Percentiles rank a stretch among this genome's conserved stretches.
Evolutionary conservation across 2,113 vertebrate species (phyloP).

Genomic region (Chaenocephalus aceratus): DNA sequence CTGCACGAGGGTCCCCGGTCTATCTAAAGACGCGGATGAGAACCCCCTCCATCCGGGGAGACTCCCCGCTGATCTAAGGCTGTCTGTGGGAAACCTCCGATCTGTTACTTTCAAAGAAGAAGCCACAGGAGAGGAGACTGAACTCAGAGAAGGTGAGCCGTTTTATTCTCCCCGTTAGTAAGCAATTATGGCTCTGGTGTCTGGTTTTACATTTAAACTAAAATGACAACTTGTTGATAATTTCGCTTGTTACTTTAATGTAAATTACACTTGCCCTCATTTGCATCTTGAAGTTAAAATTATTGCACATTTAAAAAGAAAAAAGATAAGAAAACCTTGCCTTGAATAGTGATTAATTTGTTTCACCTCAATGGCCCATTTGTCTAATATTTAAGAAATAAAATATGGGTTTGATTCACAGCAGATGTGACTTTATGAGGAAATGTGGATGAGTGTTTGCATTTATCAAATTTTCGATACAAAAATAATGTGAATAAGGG

Average conservation of each 20-base stretch:
- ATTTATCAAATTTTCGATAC: no score
- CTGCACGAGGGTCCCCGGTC: neutral
- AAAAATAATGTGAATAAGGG: no score
- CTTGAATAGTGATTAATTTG: neutral
- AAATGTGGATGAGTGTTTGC: neutral
- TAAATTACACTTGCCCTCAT: neutral
- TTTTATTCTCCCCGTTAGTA: neutral
- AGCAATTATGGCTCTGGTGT: no score
- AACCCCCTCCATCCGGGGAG: conserved; percentile 5
- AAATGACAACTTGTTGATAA: neutral
- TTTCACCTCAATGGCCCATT: neutral
- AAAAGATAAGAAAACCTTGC: neutral
- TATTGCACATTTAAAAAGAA: no score
- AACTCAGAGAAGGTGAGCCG: conserved; percentile 60
- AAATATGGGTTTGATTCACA: neutral
- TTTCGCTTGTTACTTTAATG: neutral
- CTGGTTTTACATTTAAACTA: neutral
- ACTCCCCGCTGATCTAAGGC: conserved; percentile 7
- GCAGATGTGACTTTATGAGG: neutral
- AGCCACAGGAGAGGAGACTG: conserved; percentile 53
- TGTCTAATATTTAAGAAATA: neutral
- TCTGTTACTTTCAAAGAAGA: conserved; percentile 49
- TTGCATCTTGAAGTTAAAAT: neutral
- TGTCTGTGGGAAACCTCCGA: conserved; percentile 11
- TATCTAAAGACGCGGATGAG: conserved; percentile 14